These are phyloP conservation scores for Crotalus viridis DNA, from an alignment of 2,113 vertebrate species.

Conservation along the genomic window DNA sequence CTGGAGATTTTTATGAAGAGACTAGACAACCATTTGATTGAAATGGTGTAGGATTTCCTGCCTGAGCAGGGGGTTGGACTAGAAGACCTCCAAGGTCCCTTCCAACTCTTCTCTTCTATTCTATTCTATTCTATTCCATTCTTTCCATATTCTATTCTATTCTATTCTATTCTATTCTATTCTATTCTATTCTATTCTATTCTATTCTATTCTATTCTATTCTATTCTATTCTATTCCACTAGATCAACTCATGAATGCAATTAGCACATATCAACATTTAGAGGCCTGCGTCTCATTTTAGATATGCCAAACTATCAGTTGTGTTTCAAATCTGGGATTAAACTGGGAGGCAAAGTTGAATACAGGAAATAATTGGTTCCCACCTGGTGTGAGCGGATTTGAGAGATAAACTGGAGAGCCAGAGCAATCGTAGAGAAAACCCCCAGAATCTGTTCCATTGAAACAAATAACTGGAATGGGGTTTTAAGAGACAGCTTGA, in stretches of 20 bases:
- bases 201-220: too few species aligned
- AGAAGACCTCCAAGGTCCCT: too few species aligned
- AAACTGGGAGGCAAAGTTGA: not conserved
- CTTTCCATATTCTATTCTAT: too few species aligned
- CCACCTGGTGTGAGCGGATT: slow-evolving; percentile 31
- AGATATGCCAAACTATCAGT: not conserved
- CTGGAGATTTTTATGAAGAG: too few species aligned
- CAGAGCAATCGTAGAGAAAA: not conserved
- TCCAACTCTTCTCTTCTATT: too few species aligned
- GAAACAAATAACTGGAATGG: slow-evolving; percentile 57
- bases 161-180: too few species aligned
- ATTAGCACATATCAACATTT: not conserved
- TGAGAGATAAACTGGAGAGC: not conserved
- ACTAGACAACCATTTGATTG: too few species aligned
- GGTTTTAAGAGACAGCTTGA: slow-evolving; percentile 62
- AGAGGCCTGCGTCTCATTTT: not conserved
- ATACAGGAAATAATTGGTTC: not conserved
- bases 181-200: too few species aligned
- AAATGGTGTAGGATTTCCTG: too few species aligned
- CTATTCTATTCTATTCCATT: too few species aligned
- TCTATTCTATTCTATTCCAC: too few species aligned
- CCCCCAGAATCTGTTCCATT: slow-evolving; percentile 53
- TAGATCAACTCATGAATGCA: not conserved
- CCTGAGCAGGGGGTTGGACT: too few species aligned
- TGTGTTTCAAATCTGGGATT: not conserved